Percentiles rank a stretch among this genome's conserved stretches.
Evolutionary conservation across 92 coral and sea anemone species (phyloP).

Genomic region (Porites evermanni): DNA sequence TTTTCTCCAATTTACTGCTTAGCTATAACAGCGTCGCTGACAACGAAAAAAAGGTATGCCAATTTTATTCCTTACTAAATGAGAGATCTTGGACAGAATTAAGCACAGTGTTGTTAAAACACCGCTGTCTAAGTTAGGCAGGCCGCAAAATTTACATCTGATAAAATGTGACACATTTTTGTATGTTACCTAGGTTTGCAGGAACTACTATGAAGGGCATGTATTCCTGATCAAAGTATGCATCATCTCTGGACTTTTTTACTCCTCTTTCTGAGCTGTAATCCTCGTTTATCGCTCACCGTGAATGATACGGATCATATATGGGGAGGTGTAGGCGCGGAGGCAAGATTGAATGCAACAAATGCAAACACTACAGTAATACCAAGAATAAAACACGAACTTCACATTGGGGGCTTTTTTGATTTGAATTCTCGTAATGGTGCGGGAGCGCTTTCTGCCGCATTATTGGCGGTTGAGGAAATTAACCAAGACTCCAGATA

Average conservation of each 20-base stretch:
- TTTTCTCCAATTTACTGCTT: not conserved
- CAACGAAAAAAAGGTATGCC: not conserved
- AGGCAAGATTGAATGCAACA: not conserved
- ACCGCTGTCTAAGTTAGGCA: not conserved
- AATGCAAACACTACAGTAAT: not conserved
- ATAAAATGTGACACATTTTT: not conserved
- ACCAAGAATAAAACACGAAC: constrained; percentile 5
- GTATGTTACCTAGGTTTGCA: not conserved
- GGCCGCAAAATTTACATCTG: not conserved
- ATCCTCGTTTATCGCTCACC: not conserved
- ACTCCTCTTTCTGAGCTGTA: not conserved
- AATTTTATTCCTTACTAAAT: not conserved
- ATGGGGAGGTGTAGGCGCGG: constrained; percentile 4
- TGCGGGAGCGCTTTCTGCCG: constrained; percentile 74
- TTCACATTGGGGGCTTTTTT: constrained; percentile 88
- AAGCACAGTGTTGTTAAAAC: not conserved
- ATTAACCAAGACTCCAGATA: constrained; percentile 65
- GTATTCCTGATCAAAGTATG: constrained; percentile 10
- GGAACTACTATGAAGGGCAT: not conserved
- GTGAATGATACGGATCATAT: constrained; percentile 15
- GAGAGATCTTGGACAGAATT: not conserved
- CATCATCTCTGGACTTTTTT: constrained; percentile 1
- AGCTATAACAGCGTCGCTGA: not conserved
- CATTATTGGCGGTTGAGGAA: constrained; percentile 81
- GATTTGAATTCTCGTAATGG: constrained; percentile 67